Evolutionary conservation across 2,797 vertebrate species (phyloP).

Genomic region (Notamacropus eugenii): DNA sequence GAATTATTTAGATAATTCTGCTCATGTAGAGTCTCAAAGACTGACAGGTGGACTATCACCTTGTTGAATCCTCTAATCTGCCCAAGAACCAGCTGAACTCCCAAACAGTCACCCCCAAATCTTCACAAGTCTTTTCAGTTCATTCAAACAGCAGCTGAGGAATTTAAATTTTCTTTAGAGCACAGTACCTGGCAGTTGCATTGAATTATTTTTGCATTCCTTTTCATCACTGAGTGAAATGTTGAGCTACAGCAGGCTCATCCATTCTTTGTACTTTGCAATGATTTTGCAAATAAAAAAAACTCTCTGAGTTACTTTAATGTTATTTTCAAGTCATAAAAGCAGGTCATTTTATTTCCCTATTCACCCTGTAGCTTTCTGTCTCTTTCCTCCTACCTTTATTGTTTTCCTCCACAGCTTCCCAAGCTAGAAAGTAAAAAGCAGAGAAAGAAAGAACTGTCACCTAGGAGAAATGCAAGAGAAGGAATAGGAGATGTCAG

Average conservation of each 20-base stretch:
- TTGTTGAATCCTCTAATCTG: background rate
- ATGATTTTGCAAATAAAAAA: background rate
- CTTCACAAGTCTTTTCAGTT: background rate
- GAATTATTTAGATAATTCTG: background rate
- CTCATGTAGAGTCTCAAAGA: background rate
- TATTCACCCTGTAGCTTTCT: background rate
- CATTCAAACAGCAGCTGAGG: background rate
- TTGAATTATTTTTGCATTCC: slow-evolving; percentile 3
- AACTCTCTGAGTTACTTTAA: background rate
- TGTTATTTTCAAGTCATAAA: background rate
- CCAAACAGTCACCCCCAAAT: background rate
- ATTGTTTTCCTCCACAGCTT: background rate
- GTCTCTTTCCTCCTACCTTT: background rate
- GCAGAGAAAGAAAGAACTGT: background rate
- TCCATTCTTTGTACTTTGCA: background rate
- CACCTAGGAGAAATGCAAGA: background rate
- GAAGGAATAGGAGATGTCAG: background rate
- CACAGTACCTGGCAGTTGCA: background rate
- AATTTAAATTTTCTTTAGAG: background rate
- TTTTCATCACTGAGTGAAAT: slow-evolving; percentile 7
- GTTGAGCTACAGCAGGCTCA: background rate
- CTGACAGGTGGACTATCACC: background rate
- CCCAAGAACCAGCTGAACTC: background rate
- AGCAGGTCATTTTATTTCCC: background rate
- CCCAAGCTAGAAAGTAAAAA: background rate